A percentile compares a stretch with the other conserved stretches of the same genome.
These are phyloP conservation scores for Pelosia muscerda DNA, from an alignment of 2,888 invertebrate species.

Conservation along the genomic window DNA sequence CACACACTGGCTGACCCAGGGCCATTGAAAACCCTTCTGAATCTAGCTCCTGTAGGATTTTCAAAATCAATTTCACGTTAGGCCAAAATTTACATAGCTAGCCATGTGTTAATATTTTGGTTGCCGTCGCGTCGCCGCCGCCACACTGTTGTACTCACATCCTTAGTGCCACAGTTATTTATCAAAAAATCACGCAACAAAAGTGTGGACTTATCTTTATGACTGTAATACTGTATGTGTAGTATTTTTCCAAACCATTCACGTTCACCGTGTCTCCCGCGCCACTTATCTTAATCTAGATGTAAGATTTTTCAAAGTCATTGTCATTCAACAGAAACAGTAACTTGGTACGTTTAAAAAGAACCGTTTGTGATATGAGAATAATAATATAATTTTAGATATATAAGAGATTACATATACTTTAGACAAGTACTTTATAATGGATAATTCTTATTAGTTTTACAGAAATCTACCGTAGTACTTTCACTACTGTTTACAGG, in stretches of 20 bases:
- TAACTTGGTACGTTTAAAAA: neutral
- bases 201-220: constrained; percentile 38
- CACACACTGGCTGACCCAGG: no score
- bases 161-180: constrained; percentile 5
- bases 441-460: no score
- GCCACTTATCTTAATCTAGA: constrained; percentile 30
- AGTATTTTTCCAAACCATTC: constrained; percentile 37
- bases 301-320: constrained; percentile 22
- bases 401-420: no score
- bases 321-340: constrained; percentile 24
- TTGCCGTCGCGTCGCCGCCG: no score
- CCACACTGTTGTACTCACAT: neutral
- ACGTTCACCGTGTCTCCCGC: constrained; percentile 41
- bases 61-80: no score
- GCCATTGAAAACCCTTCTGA: no score
- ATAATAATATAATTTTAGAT: neutral
- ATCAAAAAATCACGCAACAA: constrained; percentile 19
- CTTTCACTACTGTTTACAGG: no score
- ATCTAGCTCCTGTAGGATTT: no score
- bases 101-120: neutral
- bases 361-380: neutral
- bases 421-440: no score
- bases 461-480: no score
- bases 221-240: constrained; percentile 21
- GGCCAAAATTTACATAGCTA: no score